Conservation (phyloP, 2,888 invertebrate species). For the Chorisops tibialis region DNA sequence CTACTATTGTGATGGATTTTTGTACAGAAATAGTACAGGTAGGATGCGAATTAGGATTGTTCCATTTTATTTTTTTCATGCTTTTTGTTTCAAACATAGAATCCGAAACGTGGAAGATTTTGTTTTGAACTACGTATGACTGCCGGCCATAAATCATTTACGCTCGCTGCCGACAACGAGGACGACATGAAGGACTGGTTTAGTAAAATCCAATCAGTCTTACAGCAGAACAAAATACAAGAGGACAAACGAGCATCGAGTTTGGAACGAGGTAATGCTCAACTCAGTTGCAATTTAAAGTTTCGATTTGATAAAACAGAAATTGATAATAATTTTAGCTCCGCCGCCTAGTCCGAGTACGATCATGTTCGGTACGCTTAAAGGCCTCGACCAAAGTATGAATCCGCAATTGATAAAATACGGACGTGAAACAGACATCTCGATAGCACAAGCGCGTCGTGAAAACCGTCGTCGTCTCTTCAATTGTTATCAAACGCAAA, state of each 20-base stretch:
- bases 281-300: neutral
- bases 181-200: slow-evolving; percentile 81
- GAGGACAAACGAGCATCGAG: slow-evolving; percentile 72
- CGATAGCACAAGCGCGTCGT: slow-evolving; percentile 75
- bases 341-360: slow-evolving; percentile 60
- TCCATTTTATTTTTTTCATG: slow-evolving; percentile 20
- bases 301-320: slow-evolving; percentile 17
- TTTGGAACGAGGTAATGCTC: slow-evolving; percentile 56
- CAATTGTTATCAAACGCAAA: slow-evolving; percentile 59
- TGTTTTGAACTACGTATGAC: slow-evolving; percentile 88
- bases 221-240: slow-evolving; percentile 77
- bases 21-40: slow-evolving; percentile 85
- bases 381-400: slow-evolving; percentile 87
- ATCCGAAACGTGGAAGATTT: slow-evolving; percentile 77
- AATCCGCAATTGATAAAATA: slow-evolving; percentile 89
- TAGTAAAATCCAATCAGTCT: slow-evolving; percentile 73
- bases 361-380: slow-evolving; percentile 76
- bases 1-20: slow-evolving; percentile 90
- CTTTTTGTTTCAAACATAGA: slow-evolving; percentile 54
- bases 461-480: slow-evolving; percentile 80
- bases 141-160: slow-evolving; percentile 79
- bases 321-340: too few relatives aligned
- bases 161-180: slow-evolving; percentile 83
- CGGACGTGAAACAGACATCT: slow-evolving; percentile 84
- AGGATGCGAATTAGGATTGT: slow-evolving; percentile 32